These are phyloP conservation scores for Phylloscopus collybita DNA, from an alignment of 2,797 vertebrate genomes.

Conservation along the genomic window DNA sequence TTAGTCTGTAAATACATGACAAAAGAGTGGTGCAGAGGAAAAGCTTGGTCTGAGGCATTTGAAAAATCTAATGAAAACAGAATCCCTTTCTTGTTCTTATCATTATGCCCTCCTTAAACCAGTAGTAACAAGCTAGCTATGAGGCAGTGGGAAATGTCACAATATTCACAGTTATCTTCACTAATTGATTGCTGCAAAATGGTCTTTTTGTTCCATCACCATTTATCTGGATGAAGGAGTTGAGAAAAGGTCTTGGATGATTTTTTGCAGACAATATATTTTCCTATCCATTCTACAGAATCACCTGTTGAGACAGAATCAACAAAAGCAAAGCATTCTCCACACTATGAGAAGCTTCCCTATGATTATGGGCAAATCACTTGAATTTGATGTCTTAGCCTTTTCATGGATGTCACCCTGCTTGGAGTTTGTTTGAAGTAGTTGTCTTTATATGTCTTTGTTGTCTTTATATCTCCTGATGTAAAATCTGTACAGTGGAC, in stretches of 20 bases:
- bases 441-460: not conserved
- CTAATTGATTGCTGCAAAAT: not conserved
- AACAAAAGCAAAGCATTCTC: not conserved
- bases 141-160: not conserved
- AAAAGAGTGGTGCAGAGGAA: not conserved
- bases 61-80: not conserved
- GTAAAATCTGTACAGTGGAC: not conserved
- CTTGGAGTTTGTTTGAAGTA: not conserved
- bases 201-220: not conserved
- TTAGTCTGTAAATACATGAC: not conserved
- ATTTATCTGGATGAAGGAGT: not conserved
- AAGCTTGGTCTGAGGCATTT: not conserved
- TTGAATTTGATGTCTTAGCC: not conserved
- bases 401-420: not conserved
- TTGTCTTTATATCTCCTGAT: not conserved
- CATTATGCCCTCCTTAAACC: not conserved
- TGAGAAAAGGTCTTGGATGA: not conserved
- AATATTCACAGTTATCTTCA: not conserved
- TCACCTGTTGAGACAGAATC: not conserved
- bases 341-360: not conserved
- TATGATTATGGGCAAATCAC: not conserved
- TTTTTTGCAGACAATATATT: conserved; percentile 6
- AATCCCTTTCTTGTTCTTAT: not conserved
- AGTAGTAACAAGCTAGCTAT: not conserved
- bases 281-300: not conserved